phyloP scores from a whole-genome alignment of 1,140 invertebrate genomes.

The Hesperophylax magnus region DNA sequence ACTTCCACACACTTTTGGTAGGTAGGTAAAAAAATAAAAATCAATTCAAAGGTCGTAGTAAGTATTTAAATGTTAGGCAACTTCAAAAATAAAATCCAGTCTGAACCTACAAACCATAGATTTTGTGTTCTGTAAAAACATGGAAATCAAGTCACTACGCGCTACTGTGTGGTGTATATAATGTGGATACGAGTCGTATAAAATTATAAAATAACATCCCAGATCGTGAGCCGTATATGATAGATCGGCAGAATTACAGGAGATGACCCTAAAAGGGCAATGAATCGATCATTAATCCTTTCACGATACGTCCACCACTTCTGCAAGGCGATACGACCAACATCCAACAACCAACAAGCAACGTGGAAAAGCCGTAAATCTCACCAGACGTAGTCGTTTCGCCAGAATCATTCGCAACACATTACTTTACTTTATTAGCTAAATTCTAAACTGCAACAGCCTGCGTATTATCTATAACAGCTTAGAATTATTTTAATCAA shows the following conservation, averaged over 20 bases:
- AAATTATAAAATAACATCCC: neutral
- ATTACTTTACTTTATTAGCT: conserved; percentile 1
- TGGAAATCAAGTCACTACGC: no score
- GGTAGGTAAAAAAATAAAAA: no score
- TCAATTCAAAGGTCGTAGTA: no score
- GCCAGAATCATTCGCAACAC: neutral
- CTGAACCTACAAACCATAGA: no score
- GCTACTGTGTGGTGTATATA: no score
- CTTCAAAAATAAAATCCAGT: no score
- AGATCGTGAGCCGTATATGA: conserved; percentile 23
- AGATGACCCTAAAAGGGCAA: conserved; percentile 42
- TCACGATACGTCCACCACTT: conserved; percentile 10
- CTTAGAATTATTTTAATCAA: no score
- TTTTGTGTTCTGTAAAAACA: no score
- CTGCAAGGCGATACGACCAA: neutral
- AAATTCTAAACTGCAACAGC: neutral
- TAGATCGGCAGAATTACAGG: conserved; percentile 40
- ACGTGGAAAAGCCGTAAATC: neutral
- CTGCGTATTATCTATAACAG: neutral
- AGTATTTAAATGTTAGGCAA: no score
- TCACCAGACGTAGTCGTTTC: neutral
- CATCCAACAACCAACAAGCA: no score
- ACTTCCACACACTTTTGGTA: no score
- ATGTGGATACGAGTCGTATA: no score
- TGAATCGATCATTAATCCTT: conserved; percentile 20